Evolutionary conservation across 2,113 vertebrate genomes (phyloP).

Genomic region (Scopus umbretta): DNA sequence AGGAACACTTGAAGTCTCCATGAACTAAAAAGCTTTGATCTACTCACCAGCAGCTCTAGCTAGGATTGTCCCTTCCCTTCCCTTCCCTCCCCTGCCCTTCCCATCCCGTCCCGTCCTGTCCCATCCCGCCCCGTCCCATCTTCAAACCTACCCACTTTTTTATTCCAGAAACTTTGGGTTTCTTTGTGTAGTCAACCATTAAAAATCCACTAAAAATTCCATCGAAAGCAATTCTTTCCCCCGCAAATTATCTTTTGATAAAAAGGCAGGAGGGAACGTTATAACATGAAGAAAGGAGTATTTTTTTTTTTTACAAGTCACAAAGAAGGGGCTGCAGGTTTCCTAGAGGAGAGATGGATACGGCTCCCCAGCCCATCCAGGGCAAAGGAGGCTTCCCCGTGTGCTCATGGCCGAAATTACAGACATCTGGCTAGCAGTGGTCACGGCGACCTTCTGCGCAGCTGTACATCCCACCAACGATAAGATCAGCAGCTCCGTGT

Average conservation of each 20-base stretch:
- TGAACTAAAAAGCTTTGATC: neutral
- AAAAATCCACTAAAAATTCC: neutral
- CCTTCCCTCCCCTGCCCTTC: neutral
- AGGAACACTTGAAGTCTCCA: neutral
- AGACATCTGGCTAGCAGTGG: neutral
- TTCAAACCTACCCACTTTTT: neutral
- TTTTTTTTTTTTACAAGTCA: neutral
- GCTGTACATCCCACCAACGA: fast-evolving
- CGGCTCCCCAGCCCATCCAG: neutral
- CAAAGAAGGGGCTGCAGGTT: neutral
- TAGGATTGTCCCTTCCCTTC: neutral
- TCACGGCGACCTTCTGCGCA: neutral
- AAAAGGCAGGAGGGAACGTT: neutral
- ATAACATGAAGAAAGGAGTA: too few relatives aligned
- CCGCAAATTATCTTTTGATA: neutral
- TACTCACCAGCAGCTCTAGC: neutral
- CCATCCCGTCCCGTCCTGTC: too few relatives aligned
- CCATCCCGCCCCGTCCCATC: neutral
- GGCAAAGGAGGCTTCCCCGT: neutral
- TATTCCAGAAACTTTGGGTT: neutral
- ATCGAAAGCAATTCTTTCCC: neutral
- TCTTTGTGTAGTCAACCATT: neutral
- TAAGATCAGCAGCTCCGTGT: neutral
- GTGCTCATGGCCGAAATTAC: neutral
- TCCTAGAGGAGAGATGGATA: neutral